These are phyloP conservation scores for Hypotaenidia okinawae DNA, from an alignment of 2,797 vertebrate species.

Conservation along the genomic window DNA sequence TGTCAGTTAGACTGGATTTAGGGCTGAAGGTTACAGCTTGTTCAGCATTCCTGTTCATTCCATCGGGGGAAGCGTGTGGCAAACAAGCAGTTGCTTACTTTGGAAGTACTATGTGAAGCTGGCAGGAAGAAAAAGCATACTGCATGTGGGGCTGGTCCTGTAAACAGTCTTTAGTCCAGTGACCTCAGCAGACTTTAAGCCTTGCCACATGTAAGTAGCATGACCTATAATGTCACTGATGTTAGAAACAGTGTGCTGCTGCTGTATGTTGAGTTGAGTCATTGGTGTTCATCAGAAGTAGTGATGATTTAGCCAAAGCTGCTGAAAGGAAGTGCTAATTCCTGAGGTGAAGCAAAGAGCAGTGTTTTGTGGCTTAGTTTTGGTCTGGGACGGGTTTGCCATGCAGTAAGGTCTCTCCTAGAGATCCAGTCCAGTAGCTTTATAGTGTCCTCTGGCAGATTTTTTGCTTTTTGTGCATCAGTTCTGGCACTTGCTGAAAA, in stretches of 20 bases:
- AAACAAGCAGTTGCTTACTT: background rate
- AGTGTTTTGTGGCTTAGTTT: background rate
- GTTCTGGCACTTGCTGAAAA: background rate
- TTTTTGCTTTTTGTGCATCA: background rate
- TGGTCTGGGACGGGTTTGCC: background rate
- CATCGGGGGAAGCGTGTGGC: background rate
- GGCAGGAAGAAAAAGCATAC: background rate
- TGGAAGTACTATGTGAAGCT: background rate
- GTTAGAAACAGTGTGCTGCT: background rate
- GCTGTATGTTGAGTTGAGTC: background rate
- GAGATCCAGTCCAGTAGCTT: background rate
- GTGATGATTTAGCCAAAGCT: background rate
- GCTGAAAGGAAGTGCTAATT: background rate
- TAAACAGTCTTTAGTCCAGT: background rate
- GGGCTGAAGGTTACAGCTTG: background rate
- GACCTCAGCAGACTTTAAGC: background rate
- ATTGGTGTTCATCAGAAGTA: background rate
- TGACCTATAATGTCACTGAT: fast-evolving
- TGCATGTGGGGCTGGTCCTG: background rate
- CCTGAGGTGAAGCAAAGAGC: background rate
- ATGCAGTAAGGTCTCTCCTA: background rate
- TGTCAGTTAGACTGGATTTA: background rate
- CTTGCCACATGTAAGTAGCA: fast-evolving
- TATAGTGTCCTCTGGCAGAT: background rate
- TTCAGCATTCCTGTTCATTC: background rate